Conservation (phyloP, 30 jellyfish, hydroid and myxozoan genomes). For the Turritopsis rubra region DNA sequence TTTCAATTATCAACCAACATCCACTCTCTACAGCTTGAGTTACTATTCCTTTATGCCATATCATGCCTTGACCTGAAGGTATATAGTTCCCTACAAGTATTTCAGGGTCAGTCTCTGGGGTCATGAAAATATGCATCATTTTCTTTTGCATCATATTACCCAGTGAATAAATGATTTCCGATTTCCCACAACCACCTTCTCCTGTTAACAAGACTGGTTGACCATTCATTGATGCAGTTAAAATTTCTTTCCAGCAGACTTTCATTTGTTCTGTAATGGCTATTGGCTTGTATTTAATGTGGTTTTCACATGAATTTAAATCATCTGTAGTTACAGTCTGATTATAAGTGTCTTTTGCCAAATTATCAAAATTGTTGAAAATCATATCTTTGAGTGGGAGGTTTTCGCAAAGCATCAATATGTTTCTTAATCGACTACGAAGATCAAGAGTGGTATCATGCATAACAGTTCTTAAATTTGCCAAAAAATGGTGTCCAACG, state of each 20-base stretch:
- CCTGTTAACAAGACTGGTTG: constrained; percentile 18
- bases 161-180: not conserved
- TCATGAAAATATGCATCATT: constrained; percentile 10
- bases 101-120: constrained; percentile 21
- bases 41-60: constrained; percentile 8
- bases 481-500: not conserved
- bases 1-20: constrained; percentile 13
- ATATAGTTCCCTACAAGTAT: not conserved
- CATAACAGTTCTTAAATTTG: not conserved
- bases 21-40: constrained; percentile 9
- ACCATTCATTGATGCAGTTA: not conserved
- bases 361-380: not conserved
- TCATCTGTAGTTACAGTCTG: not conserved
- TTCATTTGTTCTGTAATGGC: constrained; percentile 8
- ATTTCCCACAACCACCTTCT: constrained; percentile 25
- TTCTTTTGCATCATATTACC: constrained; percentile 9
- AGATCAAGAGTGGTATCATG: not conserved
- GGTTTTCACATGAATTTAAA: not conserved
- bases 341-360: not conserved
- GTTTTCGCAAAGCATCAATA: not conserved
- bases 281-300: not conserved
- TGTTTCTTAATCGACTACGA: not conserved
- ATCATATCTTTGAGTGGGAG: not conserved
- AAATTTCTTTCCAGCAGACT: constrained; percentile 9
- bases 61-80: not conserved